Evolutionary conservation across 2,888 invertebrate species (phyloP), one percentile per base, ranked within the genome.

Genomic region (Oscheius sp.): DNA sequence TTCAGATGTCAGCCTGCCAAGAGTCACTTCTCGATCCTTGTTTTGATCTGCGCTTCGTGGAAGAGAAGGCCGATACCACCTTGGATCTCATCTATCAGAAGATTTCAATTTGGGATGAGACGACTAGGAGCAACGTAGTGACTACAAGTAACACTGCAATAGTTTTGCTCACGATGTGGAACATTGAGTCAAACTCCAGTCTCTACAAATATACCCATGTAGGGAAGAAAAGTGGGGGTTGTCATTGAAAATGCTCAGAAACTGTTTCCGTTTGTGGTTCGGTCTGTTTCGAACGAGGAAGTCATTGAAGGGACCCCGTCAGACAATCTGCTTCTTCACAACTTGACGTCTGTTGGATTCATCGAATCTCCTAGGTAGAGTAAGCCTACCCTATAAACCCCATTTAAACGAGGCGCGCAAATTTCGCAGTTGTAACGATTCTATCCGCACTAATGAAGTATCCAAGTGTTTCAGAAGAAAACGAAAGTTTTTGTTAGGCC

Each of bases 1-100:
- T 76, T 37, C 71, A 82, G 81, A 74, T 81, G 63, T 72, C 79
- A 32, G 66, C 75, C 21, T 82, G 82, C 60, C 76, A 76, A 63
- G 76, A 79, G 32, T 77, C 63, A n/a, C 42, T 68, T 32, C 33
- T 68, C 37, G 73, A 80, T 47, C 75, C 82, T 4, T 82, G 82
- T 48, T 83, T 82, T 58, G 77, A 79, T 66, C 59, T 82, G 42
- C 65, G 70, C 32, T 74, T 82, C 21, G 70, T 82, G 35, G 82
- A 82, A 70, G 79, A 81, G 42, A 55, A 73, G 10, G 78, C 82
- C 47, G 82, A 82, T 58, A 74, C 51, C 35, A 59, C 72, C 47
- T 57, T 57, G 62, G 73, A 59, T 57, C 66, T 60, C 42, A 71
- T 74, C 53, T 79, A 77, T 71, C 63, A 58, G 11, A 50, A 71